A percentile compares a stretch with the other conserved stretches of the same genome.
These are phyloP conservation scores for Orthosia cruda DNA, from an alignment of 2,888 invertebrate genomes.

Conservation along the genomic window DNA sequence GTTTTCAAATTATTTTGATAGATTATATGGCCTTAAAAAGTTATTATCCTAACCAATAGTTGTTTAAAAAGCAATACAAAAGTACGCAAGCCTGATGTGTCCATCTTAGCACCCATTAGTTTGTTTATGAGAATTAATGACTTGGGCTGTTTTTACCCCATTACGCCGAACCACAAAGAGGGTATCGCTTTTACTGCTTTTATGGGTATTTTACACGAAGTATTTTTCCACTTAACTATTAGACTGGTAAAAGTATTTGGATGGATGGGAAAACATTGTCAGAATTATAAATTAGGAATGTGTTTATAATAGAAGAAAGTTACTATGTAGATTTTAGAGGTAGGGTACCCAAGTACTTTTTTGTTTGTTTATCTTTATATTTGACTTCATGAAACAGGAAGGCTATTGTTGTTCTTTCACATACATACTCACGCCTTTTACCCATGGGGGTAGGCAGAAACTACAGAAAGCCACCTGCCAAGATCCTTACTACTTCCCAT, in stretches of 20 bases:
- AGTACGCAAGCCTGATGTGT: conserved; percentile 29
- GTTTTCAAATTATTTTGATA: not conserved
- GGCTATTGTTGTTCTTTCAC: not conserved
- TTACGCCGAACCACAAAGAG: conserved; percentile 52
- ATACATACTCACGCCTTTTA: too few relatives aligned
- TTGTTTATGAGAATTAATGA: conserved; percentile 62
- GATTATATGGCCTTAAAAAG: not conserved
- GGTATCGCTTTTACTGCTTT: conserved; percentile 45
- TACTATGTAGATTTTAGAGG: too few relatives aligned
- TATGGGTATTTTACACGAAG: conserved; percentile 40
- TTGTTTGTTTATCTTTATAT: not conserved
- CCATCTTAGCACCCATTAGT: conserved; percentile 54
- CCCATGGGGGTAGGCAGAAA: too few relatives aligned
- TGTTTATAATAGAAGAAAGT: not conserved
- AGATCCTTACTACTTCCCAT: too few relatives aligned
- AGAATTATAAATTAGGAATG: conserved; percentile 12
- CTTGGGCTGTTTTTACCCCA: conserved; percentile 53
- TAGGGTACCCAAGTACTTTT: too few relatives aligned
- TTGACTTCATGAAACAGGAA: not conserved
- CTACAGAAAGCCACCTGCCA: too few relatives aligned
- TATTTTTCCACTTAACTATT: conserved; percentile 16
- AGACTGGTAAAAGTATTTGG: conserved; percentile 38
- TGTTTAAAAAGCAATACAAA: conserved; percentile 17
- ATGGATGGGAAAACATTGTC: conserved; percentile 35
- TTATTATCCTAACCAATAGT: not conserved